Evolutionary conservation across 2,888 invertebrate species (phyloP), one percentile per base, ranked within the genome.

Genomic region (Neoascia interrupta): DNA sequence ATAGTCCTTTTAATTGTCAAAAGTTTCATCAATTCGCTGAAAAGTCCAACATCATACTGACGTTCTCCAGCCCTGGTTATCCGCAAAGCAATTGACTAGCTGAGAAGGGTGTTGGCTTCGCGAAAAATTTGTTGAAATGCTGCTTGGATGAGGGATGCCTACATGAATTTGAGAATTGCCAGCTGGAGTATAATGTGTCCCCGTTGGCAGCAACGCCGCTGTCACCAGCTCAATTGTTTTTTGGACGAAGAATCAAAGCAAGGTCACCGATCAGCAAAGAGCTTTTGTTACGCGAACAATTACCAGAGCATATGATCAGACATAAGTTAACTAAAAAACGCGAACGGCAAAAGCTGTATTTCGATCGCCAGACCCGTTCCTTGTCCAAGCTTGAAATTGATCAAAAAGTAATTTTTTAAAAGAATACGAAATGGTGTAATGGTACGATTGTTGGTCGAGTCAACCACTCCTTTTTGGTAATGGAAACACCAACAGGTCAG

Each of bases 81-180:
- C 49, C 49, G 1, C 56, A 58, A 8, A 68, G 68, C 18, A 68
- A 56, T 21, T 39, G 31, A 39, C 41, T 68, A 6, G 68, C 68
- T 36, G 58, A 58, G 15, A 58, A 68, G 41, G 47, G 54, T 49
- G 37, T 56, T 6, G 56, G 37, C 19, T 47, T 66, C 26, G 56
- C 68, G 8, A 49, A 68, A 5, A 56, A 68, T 28, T 26, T 54
- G 36, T 8, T 66, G 8, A 66, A 45, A 18, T 47, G 8, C 26
- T 47, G 37, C 15, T 34, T 28, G 2, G 51, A 63, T 51, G 39
- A 51, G 31, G 49, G 37, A 19, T 5, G 13, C 34, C 37, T 21
- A 36, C 23, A 45, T n/a, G 36, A 61, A 15, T 37, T 26, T 23
- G 26, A 28, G 1, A 43, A n/a, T 11, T 34, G 53, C 5, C 5